Base-by-base conservation (phyloP, 2,797 vertebrate species). In the Scarus forsteni region DNA sequence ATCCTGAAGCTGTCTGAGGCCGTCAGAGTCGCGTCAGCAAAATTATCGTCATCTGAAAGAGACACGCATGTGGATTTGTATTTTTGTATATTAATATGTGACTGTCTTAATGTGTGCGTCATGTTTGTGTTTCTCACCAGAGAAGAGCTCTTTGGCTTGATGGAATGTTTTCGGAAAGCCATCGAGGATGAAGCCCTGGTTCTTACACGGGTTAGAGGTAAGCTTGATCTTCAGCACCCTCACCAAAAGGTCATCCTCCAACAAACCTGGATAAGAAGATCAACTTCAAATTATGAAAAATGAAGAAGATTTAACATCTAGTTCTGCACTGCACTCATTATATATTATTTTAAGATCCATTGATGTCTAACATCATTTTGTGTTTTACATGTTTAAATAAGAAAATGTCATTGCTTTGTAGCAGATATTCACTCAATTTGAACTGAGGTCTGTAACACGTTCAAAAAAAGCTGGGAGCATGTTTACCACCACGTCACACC, bases 171-270 rank as follows among this genome's bases (percentile, higher is more conserved):
- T 93, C 0, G 98, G 98, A 73, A 95, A 97, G 3, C 93, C 95
- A 55, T 98, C 97, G 68, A 99, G 90, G 81, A 99, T 88, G 69
- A 95, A 99, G 1, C 98, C 98, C 75, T 98, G 98, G 83, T 99
- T 99, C 66, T 76, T 95, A 81, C 97, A 99, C 1, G 95, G 95
- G 89, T 95, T 95, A 1, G 96, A 96, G 75, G 67, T 94, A 59
- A 99, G 92, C 60, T 95, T 98, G 15, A 97, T 93, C 73, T 83
- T 96, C 61, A 98, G 42, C 83, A 98, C 85, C 73, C 84, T 89
- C 81, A 95, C 86, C 59, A 96, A 1, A 59, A 94, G 92, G 19
- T 93, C 92, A 48, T 96, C 95, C 56, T 96, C 95, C 68, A 96
- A 77, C 15, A 3, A 77, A 49, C 95, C 97, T 99, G 51, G 59